Percentiles rank a stretch among this genome's conserved stretches.
Evolutionary conservation across 2,113 vertebrate species (phyloP).

Genomic region (Crotophaga sulcirostris): DNA sequence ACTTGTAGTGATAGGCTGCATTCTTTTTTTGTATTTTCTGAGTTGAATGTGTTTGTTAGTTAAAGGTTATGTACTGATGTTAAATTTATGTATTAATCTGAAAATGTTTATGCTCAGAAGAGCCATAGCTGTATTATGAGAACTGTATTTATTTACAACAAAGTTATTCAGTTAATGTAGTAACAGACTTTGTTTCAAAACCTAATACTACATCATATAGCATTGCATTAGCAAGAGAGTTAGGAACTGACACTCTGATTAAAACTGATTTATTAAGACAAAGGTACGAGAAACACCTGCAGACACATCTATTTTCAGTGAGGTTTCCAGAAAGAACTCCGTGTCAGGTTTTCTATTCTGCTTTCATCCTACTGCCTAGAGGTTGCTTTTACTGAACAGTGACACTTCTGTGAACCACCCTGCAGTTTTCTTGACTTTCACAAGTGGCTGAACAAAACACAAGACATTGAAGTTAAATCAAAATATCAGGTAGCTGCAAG

Average conservation of each 20-base stretch:
- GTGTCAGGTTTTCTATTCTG: not conserved
- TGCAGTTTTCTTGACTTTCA: not conserved
- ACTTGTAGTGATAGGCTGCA: not conserved
- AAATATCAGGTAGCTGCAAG: not conserved
- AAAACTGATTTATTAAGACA: slow-evolving; percentile 21
- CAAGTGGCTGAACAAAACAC: not conserved
- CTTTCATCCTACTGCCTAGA: not conserved
- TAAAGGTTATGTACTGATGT: not conserved
- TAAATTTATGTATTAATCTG: not conserved
- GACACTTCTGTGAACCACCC: not conserved
- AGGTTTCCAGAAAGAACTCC: not conserved
- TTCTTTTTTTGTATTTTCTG: not conserved
- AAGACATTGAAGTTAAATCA: not conserved
- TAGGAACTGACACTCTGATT: not conserved
- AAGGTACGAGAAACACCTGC: not conserved
- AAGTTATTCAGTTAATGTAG: not conserved
- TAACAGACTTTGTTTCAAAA: not conserved
- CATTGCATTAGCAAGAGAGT: slow-evolving; percentile 1
- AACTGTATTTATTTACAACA: not conserved
- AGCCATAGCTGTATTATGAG: not conserved
- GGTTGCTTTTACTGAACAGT: not conserved
- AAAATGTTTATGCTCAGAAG: not conserved
- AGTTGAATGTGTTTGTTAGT: not conserved
- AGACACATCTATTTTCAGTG: not conserved
- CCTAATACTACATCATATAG: not conserved